Evolutionary conservation across 2,797 vertebrate species (phyloP).

Genomic region (Selene dorsalis): DNA sequence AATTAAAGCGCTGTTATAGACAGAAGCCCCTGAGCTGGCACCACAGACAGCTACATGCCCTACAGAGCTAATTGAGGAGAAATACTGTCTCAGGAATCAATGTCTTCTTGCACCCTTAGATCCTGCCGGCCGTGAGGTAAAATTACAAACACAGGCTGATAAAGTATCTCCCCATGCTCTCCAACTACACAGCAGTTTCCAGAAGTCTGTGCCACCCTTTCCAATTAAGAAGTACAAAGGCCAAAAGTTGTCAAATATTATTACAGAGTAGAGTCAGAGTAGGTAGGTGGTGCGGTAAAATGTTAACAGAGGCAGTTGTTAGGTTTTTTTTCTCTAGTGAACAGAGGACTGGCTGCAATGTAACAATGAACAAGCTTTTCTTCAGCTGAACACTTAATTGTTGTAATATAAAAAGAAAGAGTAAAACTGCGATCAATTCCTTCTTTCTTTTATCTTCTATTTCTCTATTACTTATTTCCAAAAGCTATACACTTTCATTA

Average conservation of each 20-base stretch:
- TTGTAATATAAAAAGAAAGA: not conserved
- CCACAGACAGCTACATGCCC: conserved; percentile 69
- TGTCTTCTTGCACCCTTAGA: conserved; percentile 47
- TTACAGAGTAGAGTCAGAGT: conserved; percentile 17
- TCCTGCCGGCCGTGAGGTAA: conserved; percentile 49
- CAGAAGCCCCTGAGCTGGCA: conserved; percentile 57
- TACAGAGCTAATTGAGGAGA: conserved; percentile 75
- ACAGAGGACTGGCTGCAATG: not conserved
- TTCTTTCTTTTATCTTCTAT: too few relatives aligned
- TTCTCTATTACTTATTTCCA: too few relatives aligned
- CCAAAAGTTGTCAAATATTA: conserved; percentile 60
- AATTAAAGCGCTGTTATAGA: conserved; percentile 74
- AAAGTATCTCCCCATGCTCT: conserved; percentile 45
- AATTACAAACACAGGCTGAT: conserved; percentile 63
- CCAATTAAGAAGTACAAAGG: conserved; percentile 71
- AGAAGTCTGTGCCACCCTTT: conserved; percentile 35
- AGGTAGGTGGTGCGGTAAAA: conserved; percentile 7
- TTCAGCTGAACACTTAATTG: not conserved
- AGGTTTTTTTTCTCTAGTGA: conserved; percentile 1
- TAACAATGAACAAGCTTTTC: not conserved
- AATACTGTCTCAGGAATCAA: conserved; percentile 59
- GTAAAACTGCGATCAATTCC: too few relatives aligned
- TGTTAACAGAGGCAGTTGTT: conserved; percentile 6
- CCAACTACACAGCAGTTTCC: conserved; percentile 54
- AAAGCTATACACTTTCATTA: too few relatives aligned